Conservation (phyloP, 2,797 vertebrate genomes). For the Esox masquinongy region DNA sequence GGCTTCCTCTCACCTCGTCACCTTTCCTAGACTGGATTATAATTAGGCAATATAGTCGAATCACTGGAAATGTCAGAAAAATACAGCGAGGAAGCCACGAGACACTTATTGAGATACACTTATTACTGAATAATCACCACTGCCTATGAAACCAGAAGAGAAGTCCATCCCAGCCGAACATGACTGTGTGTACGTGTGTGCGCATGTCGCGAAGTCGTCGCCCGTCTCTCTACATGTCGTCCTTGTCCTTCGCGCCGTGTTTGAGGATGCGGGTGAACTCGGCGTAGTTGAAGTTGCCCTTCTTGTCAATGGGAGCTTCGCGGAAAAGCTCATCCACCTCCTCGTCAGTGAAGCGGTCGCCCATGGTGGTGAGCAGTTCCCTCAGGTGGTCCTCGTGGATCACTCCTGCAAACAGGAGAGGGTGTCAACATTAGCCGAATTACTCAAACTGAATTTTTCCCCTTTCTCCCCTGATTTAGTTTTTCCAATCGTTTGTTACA, state of each 20-base stretch:
- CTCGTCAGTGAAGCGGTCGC: conserved; percentile 95
- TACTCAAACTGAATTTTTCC: not conserved
- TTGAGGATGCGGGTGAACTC: conserved; percentile 99
- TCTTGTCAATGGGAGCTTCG: conserved; percentile 97
- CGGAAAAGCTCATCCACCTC: conserved; percentile 98
- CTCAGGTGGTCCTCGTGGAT: conserved; percentile 97
- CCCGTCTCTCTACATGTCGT: conserved; percentile 77
- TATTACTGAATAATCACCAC: conserved; percentile 9
- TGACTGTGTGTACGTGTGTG: conserved; percentile 23
- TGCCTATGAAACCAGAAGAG: not conserved
- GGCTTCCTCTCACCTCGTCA: conserved; percentile 10
- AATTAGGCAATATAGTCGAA: too few relatives aligned
- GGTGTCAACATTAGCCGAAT: not conserved
- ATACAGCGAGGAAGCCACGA: conserved; percentile 10
- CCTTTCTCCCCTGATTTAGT: too few relatives aligned
- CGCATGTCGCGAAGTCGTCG: conserved; percentile 3
- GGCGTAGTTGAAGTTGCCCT: conserved; percentile 98
- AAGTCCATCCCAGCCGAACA: conserved; percentile 24
- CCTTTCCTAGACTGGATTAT: not conserved
- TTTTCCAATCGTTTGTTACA: too few relatives aligned
- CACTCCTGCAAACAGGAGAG: conserved; percentile 74
- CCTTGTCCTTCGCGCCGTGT: conserved; percentile 97
- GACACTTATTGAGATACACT: conserved; percentile 22
- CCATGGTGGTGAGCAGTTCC: conserved; percentile 98
- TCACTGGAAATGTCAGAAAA: not conserved